phyloP scores from a whole-genome alignment of 2,797 vertebrate genomes.

The Lepilemur septentrionalis region DNA sequence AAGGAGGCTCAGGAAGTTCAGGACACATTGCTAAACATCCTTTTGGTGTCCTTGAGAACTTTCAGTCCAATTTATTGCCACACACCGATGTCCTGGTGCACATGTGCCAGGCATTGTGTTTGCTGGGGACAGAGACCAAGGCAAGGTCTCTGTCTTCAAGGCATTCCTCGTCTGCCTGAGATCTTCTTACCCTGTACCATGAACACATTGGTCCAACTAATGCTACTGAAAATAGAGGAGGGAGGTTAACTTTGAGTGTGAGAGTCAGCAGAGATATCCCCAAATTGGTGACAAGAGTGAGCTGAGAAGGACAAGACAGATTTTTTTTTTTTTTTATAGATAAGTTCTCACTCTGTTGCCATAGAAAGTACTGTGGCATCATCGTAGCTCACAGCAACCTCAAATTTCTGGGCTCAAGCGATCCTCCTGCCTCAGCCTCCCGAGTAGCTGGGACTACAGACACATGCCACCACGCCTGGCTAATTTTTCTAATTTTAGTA shows the following conservation, averaged over 20 bases:
- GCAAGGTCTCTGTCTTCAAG: neutral
- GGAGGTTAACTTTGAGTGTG: neutral
- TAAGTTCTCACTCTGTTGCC: no score
- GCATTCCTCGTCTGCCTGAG: neutral
- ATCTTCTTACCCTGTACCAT: neutral
- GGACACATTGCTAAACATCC: neutral
- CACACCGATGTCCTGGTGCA: neutral
- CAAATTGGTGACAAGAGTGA: neutral
- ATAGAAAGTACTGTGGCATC: no score
- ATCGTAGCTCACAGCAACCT: no score
- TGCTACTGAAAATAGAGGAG: neutral
- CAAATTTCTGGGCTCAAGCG: no score
- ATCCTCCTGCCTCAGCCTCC: no score
- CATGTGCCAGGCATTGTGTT: neutral
- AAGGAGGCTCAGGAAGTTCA: neutral
- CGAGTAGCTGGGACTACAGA: no score
- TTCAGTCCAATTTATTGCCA: neutral
- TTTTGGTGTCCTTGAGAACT: constrained; percentile 48
- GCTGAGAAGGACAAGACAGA: neutral
- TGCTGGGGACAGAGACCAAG: neutral
- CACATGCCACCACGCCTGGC: fast-evolving
- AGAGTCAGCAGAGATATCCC: neutral
- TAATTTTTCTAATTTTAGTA: no score
- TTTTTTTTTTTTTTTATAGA: neutral
- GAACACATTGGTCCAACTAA: neutral